Evolutionary conservation across 2,888 invertebrate genomes (phyloP).

Genomic region (Euzetes globulus): DNA sequence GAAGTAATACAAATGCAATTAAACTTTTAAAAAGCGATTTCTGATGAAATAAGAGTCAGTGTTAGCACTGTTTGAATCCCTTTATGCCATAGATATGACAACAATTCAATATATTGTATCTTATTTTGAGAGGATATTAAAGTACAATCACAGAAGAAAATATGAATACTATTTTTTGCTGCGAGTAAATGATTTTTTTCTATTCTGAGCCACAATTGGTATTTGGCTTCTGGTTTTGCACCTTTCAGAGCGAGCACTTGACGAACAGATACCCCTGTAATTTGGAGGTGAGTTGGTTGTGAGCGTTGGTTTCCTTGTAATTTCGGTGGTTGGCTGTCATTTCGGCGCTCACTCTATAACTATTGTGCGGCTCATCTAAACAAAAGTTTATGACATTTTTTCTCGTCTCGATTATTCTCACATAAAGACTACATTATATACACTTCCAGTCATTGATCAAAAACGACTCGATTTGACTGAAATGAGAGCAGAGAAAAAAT

Average conservation of each 20-base stretch:
- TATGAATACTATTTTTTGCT: conserved; percentile 7
- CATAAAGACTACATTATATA: conserved; percentile 26
- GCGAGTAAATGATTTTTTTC: neutral
- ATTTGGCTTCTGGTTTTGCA: conserved; percentile 19
- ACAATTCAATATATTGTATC: conserved; percentile 9
- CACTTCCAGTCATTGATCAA: conserved; percentile 9
- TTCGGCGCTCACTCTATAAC: conserved; percentile 2
- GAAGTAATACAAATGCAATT: conserved; percentile 2
- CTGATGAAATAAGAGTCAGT: neutral
- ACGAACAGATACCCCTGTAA: neutral
- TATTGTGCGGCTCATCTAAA: conserved; percentile 20
- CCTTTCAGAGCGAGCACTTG: conserved; percentile 6
- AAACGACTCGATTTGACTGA: neutral
- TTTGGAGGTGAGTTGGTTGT: neutral
- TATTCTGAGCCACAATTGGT: neutral
- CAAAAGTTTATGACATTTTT: conserved; percentile 13
- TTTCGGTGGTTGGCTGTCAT: neutral
- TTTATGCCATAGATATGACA: neutral
- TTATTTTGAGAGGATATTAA: neutral
- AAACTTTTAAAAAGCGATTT: conserved; percentile 18
- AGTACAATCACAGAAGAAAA: neutral
- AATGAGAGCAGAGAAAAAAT: neutral
- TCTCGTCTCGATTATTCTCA: conserved; percentile 18
- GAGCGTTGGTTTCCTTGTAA: conserved; percentile 16
- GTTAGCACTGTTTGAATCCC: neutral